Base-by-base conservation (phyloP, 2,797 vertebrate species). In the Pseudomugil tenellus region DNA sequence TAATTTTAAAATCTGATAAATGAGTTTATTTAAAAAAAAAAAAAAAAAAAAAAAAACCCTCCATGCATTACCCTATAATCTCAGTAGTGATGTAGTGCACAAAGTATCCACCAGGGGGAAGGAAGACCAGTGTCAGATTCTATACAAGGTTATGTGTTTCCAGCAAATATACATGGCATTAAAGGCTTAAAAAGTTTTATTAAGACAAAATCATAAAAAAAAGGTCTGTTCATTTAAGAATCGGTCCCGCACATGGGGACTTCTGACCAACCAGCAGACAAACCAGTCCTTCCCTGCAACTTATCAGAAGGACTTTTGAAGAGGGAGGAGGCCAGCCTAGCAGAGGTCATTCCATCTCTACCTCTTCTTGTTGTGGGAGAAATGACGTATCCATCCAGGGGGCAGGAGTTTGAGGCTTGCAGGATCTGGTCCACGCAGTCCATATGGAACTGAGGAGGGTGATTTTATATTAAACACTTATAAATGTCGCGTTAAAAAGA, bases 361-460 rank as follows among this genome's bases (percentile, higher is more conserved):
- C 48, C 35, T 48, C 83, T 88, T 87, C 78, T 89, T 10, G 73
- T 91, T 63, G 91, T 67, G 49, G 93, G 93, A 77, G 91, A 93
- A 64, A 94, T 74, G 57, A 89, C 74, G 10, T 91, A 88, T 37
- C 92, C 89, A 66, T 95, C 94, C 84, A 95, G 48, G 14, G 95
- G 94, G 72, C 92, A 93, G 31, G 85, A 78, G 78, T 89, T 94
- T 39, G 85, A 88, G 67, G 80, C 80, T 37, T 63, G 55, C 54
- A 95, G 77, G 88, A 92, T 92, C 26, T 21, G 49, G 63, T 95
- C 92, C 66, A 92, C 92, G 70, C 93, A 94, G 72, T 84, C 88
- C 48, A 76, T 66, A 61, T 95, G 93, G 79, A 95, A 95, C 94
- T 96, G 58, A 70, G 48, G 43, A 5, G 54, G n/a, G 43, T 23